Conservation (phyloP, 2,888 invertebrate genomes). For the Tuberolachnus salignus region DNA sequence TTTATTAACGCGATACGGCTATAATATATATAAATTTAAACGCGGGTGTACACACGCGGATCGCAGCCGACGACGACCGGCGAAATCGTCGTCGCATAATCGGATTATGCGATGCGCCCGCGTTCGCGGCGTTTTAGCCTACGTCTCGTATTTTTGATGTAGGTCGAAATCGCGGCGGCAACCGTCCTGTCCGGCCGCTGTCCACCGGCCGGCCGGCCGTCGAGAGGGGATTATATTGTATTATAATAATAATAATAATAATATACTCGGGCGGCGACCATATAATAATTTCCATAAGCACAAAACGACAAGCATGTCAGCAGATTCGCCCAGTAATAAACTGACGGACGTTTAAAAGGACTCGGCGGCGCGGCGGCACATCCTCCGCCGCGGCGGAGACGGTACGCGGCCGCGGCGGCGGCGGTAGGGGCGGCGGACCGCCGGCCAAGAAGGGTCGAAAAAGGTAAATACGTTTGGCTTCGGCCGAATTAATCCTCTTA, state of each 20-base stretch:
- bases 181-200: not conserved
- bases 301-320: slow-evolving; percentile 49
- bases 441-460: slow-evolving; percentile 46
- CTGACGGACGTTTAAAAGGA: slow-evolving; percentile 55
- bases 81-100: slow-evolving; percentile 13
- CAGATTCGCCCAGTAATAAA: slow-evolving; percentile 50
- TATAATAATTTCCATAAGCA: slow-evolving; percentile 39
- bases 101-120: slow-evolving; percentile 20
- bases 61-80: not conserved
- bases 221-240: not conserved
- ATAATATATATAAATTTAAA: not conserved
- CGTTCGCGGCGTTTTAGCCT: slow-evolving; percentile 9
- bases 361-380: not conserved
- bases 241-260: slow-evolving; percentile 2
- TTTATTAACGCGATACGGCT: no score
- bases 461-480: slow-evolving; percentile 56
- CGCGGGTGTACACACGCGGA: no score
- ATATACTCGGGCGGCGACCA: not conserved
- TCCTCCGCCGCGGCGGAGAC: not conserved
- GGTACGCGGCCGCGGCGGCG: not conserved
- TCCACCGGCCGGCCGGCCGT: not conserved
- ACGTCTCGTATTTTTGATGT: slow-evolving; percentile 26
- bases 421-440: not conserved
- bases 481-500: slow-evolving; percentile 56
- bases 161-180: not conserved